phyloP scores from a whole-genome alignment of 2,113 vertebrate genomes.

The Prunella himalayana region DNA sequence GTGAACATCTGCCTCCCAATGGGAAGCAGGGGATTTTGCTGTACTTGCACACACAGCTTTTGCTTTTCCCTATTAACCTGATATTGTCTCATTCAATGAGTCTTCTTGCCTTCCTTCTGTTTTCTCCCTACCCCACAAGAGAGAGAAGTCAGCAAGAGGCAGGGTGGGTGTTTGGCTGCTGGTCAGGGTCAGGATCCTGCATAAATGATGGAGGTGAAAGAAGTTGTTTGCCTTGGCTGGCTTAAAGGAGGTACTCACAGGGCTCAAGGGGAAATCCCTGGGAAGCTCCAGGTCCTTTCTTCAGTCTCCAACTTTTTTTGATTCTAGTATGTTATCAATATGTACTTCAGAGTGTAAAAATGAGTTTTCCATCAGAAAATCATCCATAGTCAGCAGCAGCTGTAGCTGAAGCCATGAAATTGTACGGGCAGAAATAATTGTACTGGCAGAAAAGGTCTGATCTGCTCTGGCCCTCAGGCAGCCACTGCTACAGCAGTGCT shows the following conservation, averaged over 20 bases:
- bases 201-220: not conserved
- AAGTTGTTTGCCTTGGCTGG: not conserved
- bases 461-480: not conserved
- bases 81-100: fast-evolving
- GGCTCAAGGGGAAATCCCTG: not conserved
- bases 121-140: not conserved
- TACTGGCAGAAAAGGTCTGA: not conserved
- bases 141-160: not conserved
- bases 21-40: not conserved
- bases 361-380: not conserved
- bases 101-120: not conserved
- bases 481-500: not conserved
- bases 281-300: not conserved
- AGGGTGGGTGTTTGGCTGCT: not conserved
- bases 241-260: not conserved
- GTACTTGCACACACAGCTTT: not conserved
- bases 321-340: not conserved
- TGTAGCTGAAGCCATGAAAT: not conserved
- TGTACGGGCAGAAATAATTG: not conserved
- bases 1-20: not conserved
- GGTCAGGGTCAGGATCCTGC: not conserved
- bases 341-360: not conserved
- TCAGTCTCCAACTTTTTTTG: not conserved
- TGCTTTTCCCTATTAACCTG: not conserved
- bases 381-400: not conserved